These are phyloP conservation scores for Ditylenchus weischeri DNA, from an alignment of 2,888 invertebrate genomes.

Conservation along the genomic window DNA sequence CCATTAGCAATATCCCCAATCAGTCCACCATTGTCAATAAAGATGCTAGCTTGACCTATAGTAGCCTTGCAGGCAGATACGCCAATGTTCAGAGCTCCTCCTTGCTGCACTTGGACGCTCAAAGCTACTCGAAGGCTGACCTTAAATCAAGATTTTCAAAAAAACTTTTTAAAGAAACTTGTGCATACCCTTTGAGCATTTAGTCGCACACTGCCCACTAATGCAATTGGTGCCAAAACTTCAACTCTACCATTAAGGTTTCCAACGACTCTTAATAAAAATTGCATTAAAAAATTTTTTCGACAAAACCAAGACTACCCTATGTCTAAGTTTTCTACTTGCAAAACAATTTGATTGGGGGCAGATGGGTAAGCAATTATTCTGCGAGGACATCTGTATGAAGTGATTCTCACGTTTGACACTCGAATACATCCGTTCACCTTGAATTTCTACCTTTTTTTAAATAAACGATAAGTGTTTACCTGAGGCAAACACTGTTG, in stretches of 20 bases:
- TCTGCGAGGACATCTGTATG: slow-evolving; percentile 51
- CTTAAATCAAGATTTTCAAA: background rate
- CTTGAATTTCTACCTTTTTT: slow-evolving; percentile 30
- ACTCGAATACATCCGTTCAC: slow-evolving; percentile 51
- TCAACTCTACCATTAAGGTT: slow-evolving; percentile 53
- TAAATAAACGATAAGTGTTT: slow-evolving; percentile 7
- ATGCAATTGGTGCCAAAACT: slow-evolving; percentile 47
- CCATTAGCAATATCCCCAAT: slow-evolving; percentile 53
- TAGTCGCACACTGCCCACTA: slow-evolving; percentile 51
- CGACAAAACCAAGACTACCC: slow-evolving; percentile 31
- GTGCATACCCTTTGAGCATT: slow-evolving; percentile 45
- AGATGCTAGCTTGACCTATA: slow-evolving; percentile 51
- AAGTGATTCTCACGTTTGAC: slow-evolving; percentile 52
- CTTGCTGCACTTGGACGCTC: slow-evolving; percentile 38
- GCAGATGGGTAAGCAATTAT: slow-evolving; percentile 51
- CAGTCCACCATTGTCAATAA: slow-evolving; percentile 55
- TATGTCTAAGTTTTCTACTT: slow-evolving; percentile 52
- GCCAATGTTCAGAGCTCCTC: slow-evolving; percentile 37
- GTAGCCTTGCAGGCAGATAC: slow-evolving; percentile 34
- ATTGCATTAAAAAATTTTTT: background rate
- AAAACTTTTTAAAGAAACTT: background rate
- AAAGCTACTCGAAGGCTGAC: slow-evolving; percentile 36
- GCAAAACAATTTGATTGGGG: slow-evolving; percentile 50
- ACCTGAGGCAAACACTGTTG: slow-evolving; percentile 52
- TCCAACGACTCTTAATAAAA: slow-evolving; percentile 47